Evolutionary conservation across 2,113 vertebrate species (phyloP).

Genomic region (Phaethon lepturus): DNA sequence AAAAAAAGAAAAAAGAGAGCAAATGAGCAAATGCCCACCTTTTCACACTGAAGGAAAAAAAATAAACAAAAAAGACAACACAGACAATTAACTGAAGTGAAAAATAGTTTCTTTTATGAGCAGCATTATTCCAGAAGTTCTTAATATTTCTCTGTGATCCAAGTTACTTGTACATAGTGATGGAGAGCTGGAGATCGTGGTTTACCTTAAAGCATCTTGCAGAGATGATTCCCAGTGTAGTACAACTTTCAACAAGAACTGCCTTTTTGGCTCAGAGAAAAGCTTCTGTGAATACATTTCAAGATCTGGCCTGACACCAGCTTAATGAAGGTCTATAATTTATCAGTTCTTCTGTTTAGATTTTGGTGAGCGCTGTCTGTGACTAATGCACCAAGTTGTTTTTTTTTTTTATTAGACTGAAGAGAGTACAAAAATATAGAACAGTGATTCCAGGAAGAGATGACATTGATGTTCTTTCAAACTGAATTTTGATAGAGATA

Average conservation of each 20-base stretch:
- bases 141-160: background rate
- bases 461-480: conserved; percentile 14
- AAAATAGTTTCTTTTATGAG: background rate
- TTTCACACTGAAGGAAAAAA: background rate
- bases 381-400: background rate
- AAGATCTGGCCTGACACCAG: background rate
- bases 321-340: conserved; percentile 9
- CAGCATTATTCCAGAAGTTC: background rate
- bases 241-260: background rate
- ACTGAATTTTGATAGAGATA: conserved; percentile 49
- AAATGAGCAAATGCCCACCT: background rate
- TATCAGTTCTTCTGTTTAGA: conserved; percentile 16
- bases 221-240: background rate
- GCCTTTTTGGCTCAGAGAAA: background rate
- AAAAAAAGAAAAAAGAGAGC: background rate
- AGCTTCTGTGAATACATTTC: background rate
- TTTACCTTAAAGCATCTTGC: background rate
- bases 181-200: background rate
- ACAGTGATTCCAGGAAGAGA: conserved; percentile 41
- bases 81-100: background rate
- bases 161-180: background rate
- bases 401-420: background rate
- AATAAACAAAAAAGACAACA: background rate
- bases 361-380: background rate
- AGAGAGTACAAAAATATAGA: background rate